Percentiles rank a stretch among this genome's conserved stretches.
Conservation (phyloP, 2,797 vertebrate genomes). For the Myiotriccus ornatus region DNA sequence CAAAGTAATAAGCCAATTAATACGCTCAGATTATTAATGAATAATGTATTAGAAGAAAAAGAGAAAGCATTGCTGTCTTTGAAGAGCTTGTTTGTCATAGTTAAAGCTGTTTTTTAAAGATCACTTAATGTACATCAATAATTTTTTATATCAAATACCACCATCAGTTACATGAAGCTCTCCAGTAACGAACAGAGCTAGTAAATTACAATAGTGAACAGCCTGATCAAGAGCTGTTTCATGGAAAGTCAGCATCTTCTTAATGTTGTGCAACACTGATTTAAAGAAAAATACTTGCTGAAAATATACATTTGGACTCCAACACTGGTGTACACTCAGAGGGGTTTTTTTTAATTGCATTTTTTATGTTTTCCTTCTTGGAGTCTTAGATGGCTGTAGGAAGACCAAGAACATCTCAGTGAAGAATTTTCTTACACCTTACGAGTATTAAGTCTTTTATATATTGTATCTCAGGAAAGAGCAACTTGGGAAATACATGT, state of each 20-base stretch:
- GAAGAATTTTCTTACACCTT: background rate
- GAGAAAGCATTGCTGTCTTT: background rate
- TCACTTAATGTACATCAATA: background rate
- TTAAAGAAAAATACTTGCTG: background rate
- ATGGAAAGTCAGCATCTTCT: background rate
- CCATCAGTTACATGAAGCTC: background rate
- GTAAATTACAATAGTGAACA: background rate
- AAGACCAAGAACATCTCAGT: background rate
- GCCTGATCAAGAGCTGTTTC: background rate
- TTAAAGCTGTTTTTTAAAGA: background rate
- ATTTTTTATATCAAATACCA: background rate
- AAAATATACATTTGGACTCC: background rate
- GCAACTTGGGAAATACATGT: background rate
- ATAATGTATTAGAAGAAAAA: background rate
- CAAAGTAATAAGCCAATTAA: background rate
- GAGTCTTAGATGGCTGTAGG: background rate
- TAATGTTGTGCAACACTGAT: background rate
- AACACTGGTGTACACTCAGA: background rate
- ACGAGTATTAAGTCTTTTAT: background rate
- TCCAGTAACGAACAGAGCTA: background rate
- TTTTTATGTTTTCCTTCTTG: background rate
- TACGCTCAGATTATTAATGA: background rate
- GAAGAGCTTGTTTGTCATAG: background rate
- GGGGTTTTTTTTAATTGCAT: background rate
- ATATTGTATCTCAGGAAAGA: background rate